phyloP scores from a whole-genome alignment of 2,113 vertebrate genomes.

The Aphyosemion australe region DNA sequence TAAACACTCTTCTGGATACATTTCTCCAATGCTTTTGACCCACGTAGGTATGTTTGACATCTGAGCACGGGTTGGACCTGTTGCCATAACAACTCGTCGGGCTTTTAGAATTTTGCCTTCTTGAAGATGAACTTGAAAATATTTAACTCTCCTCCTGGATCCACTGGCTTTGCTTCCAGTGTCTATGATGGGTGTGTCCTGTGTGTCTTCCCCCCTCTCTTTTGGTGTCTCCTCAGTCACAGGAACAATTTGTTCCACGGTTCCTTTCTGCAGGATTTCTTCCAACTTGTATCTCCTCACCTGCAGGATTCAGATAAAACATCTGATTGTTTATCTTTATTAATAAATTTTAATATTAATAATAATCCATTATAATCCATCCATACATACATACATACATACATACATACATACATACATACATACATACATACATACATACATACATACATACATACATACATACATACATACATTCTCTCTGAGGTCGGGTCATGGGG shows the following conservation, averaged over 20 bases:
- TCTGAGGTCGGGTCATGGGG: too few relatives aligned
- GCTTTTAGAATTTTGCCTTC: slow-evolving; percentile 64
- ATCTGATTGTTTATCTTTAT: not conserved
- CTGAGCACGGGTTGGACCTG: slow-evolving; percentile 77
- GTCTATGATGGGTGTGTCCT: not conserved
- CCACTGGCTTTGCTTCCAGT: not conserved
- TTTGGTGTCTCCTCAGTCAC: slow-evolving; percentile 32
- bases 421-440: too few relatives aligned
- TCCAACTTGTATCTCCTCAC: slow-evolving; percentile 73
- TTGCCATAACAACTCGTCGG: slow-evolving; percentile 72
- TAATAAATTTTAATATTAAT: not conserved
- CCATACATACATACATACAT: too few relatives aligned
- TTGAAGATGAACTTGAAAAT: slow-evolving; percentile 73
- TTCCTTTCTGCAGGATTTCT: slow-evolving; percentile 70
- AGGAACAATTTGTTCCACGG: slow-evolving; percentile 72
- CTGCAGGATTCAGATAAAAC: slow-evolving; percentile 54
- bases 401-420: too few relatives aligned
- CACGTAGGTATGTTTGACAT: slow-evolving; percentile 80
- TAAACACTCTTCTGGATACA: slow-evolving; percentile 75
- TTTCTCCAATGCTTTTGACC: slow-evolving; percentile 72
- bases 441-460: too few relatives aligned
- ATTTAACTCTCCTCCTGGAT: slow-evolving; percentile 48
- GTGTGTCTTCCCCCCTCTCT: slow-evolving; percentile 4
- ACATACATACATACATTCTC: too few relatives aligned
- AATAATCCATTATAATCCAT: not conserved